These are phyloP conservation scores for Micromys minutus DNA, from an alignment of 2,113 vertebrate species.

Conservation along the genomic window DNA sequence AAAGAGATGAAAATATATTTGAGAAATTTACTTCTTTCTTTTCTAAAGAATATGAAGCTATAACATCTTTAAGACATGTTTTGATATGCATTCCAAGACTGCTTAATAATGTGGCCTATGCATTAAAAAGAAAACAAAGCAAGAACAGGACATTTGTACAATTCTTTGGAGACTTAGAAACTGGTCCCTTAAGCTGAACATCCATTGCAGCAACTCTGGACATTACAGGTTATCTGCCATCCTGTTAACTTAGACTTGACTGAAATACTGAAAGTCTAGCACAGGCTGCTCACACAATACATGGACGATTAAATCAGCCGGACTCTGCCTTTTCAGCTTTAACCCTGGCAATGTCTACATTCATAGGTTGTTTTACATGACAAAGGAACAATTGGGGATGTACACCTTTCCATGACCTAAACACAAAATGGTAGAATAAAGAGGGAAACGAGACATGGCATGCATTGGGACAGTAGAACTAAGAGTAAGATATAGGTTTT, in stretches of 20 bases:
- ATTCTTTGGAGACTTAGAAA: conserved; percentile 43
- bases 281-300: conserved; percentile 2
- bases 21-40: conserved; percentile 48
- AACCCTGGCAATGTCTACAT: background rate
- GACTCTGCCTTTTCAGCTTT: conserved; percentile 48
- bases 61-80: conserved; percentile 44
- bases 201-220: background rate
- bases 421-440: background rate
- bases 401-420: conserved; percentile 6
- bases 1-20: conserved; percentile 36
- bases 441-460: background rate
- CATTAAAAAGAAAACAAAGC: background rate
- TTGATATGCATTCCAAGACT: conserved; percentile 40
- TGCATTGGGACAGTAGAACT: background rate
- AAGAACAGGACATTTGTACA: background rate
- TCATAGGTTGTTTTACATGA: conserved; percentile 27
- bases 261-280: conserved; percentile 36
- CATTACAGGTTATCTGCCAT: conserved; percentile 34
- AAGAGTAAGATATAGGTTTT: conserved; percentile 23
- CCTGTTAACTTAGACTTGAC: conserved; percentile 24
- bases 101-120: background rate
- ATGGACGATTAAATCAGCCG: conserved; percentile 28
- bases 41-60: conserved; percentile 35
- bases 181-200: background rate
- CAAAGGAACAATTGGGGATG: background rate